Base-by-base conservation (phyloP, 1,140 invertebrate genomes). In the Rhopalosiphum padi region DNA sequence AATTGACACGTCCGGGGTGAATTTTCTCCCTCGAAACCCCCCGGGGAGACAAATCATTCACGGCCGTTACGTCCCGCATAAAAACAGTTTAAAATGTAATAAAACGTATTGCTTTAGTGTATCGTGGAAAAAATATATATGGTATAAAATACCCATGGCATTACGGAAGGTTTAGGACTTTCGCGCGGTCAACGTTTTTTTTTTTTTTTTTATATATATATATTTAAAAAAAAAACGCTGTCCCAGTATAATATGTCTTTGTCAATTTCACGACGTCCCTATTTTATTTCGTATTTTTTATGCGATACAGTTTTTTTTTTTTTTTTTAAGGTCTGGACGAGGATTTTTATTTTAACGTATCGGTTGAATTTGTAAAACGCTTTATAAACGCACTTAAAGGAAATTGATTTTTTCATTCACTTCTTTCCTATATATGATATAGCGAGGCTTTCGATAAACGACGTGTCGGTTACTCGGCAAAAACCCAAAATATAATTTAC, bases 311-410 rank as follows among this genome's bases (percentile, higher is more conserved):
- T 82, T 83, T 82, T 48, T 51, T 77, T 91, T 91, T 91, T 91
- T 48, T 46, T 87, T 87, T 90, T 68, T 68, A 60, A 89, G 53
- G 55, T 43, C 18, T 68, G 89, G 89, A 68, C 90, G 77, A 86
- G 91, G 91, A 93, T 93, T 93, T 93, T 83, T 93, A 93, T 93
- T 93, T 93, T 93, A 93, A 93, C 91, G 91, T 93, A 93, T 93
- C 91, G 91, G 91, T 93, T 93, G 91, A 93, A 85, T 93, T 93
- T 93, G 77, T 93, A 93, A 93, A 93, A 93, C 77, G 91, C 77
- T 93, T 93, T 93, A 93, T 93, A 93, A 93, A 93, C 91, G 91
- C 91, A 93, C 91, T 93, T 93, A 92, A 83, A 93, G 91, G 82
- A 93, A 93, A 93, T 93, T 93, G 91, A 93, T 93, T 93, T 91